These are phyloP conservation scores for Plectus sambesii DNA, from an alignment of 1,140 invertebrate genomes.

Conservation along the genomic window DNA sequence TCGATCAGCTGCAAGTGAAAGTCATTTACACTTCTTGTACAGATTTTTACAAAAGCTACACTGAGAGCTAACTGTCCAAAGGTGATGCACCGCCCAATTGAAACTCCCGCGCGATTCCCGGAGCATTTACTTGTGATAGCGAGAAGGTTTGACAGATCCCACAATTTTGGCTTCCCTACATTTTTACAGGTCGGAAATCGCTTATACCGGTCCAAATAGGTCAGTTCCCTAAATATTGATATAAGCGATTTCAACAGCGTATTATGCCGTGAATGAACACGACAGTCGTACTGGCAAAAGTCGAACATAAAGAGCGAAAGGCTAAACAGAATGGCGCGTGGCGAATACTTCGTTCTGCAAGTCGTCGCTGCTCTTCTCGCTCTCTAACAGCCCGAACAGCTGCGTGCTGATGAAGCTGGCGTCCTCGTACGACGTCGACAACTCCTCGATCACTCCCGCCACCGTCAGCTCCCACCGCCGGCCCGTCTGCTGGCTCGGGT, in stretches of 20 bases:
- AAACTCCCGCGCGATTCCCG: not conserved
- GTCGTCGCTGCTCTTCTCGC: conserved; percentile 5
- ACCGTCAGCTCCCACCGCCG: too few relatives aligned
- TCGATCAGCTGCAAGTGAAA: conserved; percentile 60
- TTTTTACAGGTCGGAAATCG: too few relatives aligned
- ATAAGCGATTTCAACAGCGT: not conserved
- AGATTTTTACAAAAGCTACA: conserved; percentile 12
- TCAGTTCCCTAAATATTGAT: too few relatives aligned
- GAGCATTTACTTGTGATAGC: conserved; percentile 7
- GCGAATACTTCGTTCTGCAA: conserved; percentile 17
- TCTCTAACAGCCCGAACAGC: conserved; percentile 10
- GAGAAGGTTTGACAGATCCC: conserved; percentile 16
- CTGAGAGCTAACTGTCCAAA: conserved; percentile 2
- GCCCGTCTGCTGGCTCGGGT: too few relatives aligned
- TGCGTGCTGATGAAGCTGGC: conserved; percentile 10
- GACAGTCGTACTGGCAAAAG: conserved; percentile 1
- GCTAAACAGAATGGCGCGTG: not conserved
- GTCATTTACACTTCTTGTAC: conserved; percentile 12
- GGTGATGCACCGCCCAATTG: conserved; percentile 7
- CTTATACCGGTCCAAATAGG: too few relatives aligned
- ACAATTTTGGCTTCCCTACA: conserved; percentile 2
- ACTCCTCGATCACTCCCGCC: too few relatives aligned
- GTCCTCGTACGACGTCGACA: too few relatives aligned
- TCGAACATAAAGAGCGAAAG: not conserved
- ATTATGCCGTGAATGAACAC: not conserved